A percentile compares a stretch with the other conserved stretches of the same genome.
phyloP scores from a whole-genome alignment of 2,113 vertebrate species.

The Microtus pennsylvanicus region DNA sequence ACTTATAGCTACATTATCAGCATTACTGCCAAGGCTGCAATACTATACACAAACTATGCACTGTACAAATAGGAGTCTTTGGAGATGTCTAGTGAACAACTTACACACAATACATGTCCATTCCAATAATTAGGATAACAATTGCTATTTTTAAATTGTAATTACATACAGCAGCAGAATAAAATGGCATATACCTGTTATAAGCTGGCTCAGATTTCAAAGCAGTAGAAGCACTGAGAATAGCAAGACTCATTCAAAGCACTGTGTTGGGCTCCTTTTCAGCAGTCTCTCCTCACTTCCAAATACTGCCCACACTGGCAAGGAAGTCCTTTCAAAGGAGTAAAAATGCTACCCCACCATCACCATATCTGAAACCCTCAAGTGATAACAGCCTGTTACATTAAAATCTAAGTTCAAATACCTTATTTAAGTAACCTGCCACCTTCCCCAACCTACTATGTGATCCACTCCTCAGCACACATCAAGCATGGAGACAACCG shows the following conservation, averaged over 20 bases:
- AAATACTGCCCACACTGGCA: neutral
- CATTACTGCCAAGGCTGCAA: slow-evolving; percentile 40
- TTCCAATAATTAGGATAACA: slow-evolving; percentile 28
- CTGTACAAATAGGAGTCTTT: neutral
- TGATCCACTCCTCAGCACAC: neutral
- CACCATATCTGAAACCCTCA: neutral
- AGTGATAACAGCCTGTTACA: neutral
- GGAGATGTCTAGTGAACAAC: neutral
- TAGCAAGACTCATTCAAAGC: slow-evolving; percentile 14
- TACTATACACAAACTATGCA: neutral
- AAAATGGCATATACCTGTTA: neutral
- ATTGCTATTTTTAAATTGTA: slow-evolving; percentile 23
- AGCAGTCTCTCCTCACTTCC: slow-evolving; percentile 21
- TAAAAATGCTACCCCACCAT: neutral
- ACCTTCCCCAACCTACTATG: neutral
- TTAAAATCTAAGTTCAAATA: slow-evolving; percentile 33
- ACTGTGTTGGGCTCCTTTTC: neutral
- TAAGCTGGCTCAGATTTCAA: slow-evolving; percentile 21
- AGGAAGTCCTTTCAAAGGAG: slow-evolving; percentile 25
- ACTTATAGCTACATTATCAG: slow-evolving; percentile 45
- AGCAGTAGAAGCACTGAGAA: neutral
- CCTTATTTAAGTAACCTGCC: neutral
- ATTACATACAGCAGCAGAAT: neutral
- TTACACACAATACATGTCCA: neutral
- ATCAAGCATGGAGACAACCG: neutral